Conservation (phyloP, 2,113 vertebrate species). For the Cairina moschata region DNA sequence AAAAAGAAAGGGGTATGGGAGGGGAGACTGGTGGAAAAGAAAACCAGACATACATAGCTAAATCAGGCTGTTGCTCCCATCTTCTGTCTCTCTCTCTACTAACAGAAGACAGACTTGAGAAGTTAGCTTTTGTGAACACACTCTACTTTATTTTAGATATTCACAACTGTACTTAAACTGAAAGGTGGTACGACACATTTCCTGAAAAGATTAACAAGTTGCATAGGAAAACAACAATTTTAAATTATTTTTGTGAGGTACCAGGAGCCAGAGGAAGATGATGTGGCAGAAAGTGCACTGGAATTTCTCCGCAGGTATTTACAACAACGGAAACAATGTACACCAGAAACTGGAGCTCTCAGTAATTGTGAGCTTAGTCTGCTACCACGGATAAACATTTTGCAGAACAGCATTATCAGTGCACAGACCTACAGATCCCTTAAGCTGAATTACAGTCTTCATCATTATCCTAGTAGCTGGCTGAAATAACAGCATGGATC, state of each 20-base stretch:
- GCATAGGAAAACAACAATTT: background rate
- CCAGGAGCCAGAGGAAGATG: background rate
- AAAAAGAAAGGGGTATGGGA: background rate
- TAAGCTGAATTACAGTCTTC: slow-evolving; percentile 38
- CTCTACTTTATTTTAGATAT: background rate
- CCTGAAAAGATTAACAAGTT: background rate
- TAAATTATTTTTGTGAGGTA: background rate
- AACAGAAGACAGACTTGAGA: background rate
- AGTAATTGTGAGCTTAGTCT: background rate
- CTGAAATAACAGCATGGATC: background rate
- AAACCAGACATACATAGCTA: background rate
- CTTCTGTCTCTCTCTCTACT: background rate
- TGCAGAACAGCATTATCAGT: background rate
- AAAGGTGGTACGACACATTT: background rate
- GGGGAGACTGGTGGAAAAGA: background rate
- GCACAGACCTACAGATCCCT: slow-evolving; percentile 25
- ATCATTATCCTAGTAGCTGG: background rate
- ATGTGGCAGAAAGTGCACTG: background rate
- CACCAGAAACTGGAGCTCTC: background rate
- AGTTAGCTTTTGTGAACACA: background rate
- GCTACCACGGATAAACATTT: background rate
- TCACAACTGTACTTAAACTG: background rate
- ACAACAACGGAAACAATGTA: background rate
- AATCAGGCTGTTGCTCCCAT: background rate
- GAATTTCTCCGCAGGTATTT: background rate